A percentile compares a stretch with the other conserved stretches of the same genome.
Conservation (phyloP, 1,140 invertebrate species). For the Thalassaphorura encarpata region DNA sequence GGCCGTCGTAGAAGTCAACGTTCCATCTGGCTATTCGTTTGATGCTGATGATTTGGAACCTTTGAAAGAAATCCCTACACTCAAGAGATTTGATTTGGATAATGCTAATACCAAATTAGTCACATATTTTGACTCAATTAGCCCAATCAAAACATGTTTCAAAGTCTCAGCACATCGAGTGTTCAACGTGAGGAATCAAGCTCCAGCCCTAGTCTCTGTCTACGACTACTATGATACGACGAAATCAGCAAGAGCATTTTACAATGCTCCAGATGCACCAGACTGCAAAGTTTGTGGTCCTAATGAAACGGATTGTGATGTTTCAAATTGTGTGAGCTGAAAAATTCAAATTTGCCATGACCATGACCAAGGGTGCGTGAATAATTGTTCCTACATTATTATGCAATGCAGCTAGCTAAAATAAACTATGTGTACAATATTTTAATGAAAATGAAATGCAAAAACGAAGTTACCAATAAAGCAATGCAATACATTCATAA, state of each 20-base stretch:
- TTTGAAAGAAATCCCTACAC: slow-evolving; percentile 51
- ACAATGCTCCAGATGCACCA: slow-evolving; percentile 60
- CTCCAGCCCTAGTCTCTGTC: slow-evolving; percentile 66
- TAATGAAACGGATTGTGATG: too few relatives aligned
- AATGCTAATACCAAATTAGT: slow-evolving; percentile 62
- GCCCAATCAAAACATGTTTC: background rate
- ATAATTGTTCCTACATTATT: too few relatives aligned
- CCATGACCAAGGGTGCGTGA: too few relatives aligned
- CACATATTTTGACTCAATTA: slow-evolving; percentile 66
- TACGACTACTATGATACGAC: slow-evolving; percentile 88
- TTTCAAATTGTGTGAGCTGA: too few relatives aligned
- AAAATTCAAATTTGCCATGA: too few relatives aligned
- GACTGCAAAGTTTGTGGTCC: too few relatives aligned
- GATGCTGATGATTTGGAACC: slow-evolving; percentile 63
- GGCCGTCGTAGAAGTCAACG: slow-evolving; percentile 73
- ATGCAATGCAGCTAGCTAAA: too few relatives aligned
- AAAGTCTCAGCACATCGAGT: slow-evolving; percentile 63
- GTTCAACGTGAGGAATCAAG: slow-evolving; percentile 70
- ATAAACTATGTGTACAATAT: too few relatives aligned
- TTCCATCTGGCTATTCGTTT: slow-evolving; percentile 73
- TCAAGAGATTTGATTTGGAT: slow-evolving; percentile 68
- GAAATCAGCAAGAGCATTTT: slow-evolving; percentile 53
- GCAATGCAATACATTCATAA: too few relatives aligned
- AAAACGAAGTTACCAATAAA: too few relatives aligned
- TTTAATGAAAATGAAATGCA: too few relatives aligned